These are phyloP conservation scores for Tachystola acroxantha DNA, from an alignment of 2,888 invertebrate species.

Conservation along the genomic window DNA sequence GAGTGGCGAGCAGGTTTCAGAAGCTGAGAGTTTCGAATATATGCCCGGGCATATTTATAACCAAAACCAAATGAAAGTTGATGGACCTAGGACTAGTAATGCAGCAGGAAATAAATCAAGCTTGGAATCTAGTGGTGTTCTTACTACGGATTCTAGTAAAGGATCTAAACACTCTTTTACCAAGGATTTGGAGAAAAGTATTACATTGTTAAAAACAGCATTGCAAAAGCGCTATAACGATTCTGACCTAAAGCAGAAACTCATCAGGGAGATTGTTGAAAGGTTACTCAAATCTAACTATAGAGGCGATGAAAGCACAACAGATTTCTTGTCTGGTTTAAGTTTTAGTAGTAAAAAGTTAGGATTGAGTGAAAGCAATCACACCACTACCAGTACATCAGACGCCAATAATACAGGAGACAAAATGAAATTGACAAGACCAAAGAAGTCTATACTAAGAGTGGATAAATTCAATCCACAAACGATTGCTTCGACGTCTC, in stretches of 20 bases:
- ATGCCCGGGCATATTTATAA: slow-evolving; percentile 78
- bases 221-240: slow-evolving; percentile 79
- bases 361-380: slow-evolving; percentile 29
- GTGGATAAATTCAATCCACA: slow-evolving; percentile 55
- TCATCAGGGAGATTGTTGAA: slow-evolving; percentile 81
- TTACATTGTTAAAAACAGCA: slow-evolving; percentile 78
- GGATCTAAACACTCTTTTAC: slow-evolving; percentile 61
- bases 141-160: slow-evolving; percentile 65
- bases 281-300: slow-evolving; percentile 79
- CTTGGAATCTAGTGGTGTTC: slow-evolving; percentile 57
- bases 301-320: slow-evolving; percentile 74
- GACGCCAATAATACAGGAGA: slow-evolving; percentile 47
- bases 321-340: slow-evolving; percentile 67
- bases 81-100: slow-evolving; percentile 28
- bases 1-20: slow-evolving; percentile 62
- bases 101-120: slow-evolving; percentile 60
- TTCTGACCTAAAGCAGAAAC: slow-evolving; percentile 77
- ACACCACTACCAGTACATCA: slow-evolving; percentile 60
- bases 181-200: slow-evolving; percentile 80
- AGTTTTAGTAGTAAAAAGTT: slow-evolving; percentile 50
- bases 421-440: slow-evolving; percentile 31
- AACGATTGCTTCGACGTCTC: slow-evolving; percentile 56
- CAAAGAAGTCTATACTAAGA: slow-evolving; percentile 65
- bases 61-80: slow-evolving; percentile 54
- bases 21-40: slow-evolving; percentile 84